Conservation (phyloP, 2,888 invertebrate genomes). For the Drosophila diplacantha region DNA sequence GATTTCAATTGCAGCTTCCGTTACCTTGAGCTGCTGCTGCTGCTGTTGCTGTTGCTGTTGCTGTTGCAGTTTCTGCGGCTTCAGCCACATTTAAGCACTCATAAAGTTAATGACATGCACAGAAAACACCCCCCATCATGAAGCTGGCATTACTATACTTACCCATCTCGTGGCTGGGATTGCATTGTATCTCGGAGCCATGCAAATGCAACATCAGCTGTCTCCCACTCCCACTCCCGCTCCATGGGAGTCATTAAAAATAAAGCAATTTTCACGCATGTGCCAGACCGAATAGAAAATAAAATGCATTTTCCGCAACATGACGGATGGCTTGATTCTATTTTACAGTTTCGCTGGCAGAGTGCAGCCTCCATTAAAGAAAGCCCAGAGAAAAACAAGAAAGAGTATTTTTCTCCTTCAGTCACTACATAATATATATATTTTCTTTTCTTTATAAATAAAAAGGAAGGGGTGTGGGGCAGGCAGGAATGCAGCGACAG, state of each 20-base stretch:
- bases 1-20: conserved; percentile 64
- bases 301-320: conserved; percentile 71
- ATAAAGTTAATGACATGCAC: conserved; percentile 74
- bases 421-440: conserved; percentile 13
- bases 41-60: conserved; percentile 27
- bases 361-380: conserved; percentile 19
- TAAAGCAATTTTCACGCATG: conserved; percentile 73
- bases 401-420: conserved; percentile 31
- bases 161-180: conserved; percentile 43
- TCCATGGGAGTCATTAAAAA: conserved; percentile 64
- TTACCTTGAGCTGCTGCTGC: conserved; percentile 64
- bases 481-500: conserved; percentile 17
- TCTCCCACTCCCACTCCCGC: not conserved
- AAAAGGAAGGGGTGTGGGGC: conserved; percentile 35
- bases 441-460: conserved; percentile 17
- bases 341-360: conserved; percentile 59
- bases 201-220: conserved; percentile 55
- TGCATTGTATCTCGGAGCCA: conserved; percentile 55
- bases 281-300: conserved; percentile 64
- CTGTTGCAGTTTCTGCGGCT: conserved; percentile 33
- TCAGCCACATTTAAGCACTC: conserved; percentile 61
- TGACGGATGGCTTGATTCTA: conserved; percentile 73
- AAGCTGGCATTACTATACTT: conserved; percentile 12
- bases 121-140: conserved; percentile 40
- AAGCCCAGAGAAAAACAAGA: conserved; percentile 23